These are phyloP conservation scores for Asteroscopus sphinx DNA, from an alignment of 2,888 invertebrate species.

Conservation along the genomic window DNA sequence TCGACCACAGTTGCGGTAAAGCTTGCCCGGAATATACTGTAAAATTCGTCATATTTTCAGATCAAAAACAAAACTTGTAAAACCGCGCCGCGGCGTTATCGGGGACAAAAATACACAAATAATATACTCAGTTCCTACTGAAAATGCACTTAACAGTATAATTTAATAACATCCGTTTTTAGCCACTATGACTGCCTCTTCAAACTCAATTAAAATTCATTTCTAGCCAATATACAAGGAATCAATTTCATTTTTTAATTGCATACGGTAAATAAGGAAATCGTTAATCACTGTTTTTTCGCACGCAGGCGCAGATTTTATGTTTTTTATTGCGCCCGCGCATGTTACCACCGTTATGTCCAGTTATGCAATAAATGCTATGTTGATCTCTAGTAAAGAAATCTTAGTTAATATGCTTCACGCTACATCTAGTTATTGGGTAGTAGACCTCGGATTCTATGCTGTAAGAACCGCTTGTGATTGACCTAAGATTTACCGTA, in stretches of 20 bases:
- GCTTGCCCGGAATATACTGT: too few species aligned
- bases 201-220: slow-evolving; percentile 14
- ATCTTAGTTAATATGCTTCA: slow-evolving; percentile 51
- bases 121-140: too few species aligned
- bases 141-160: not conserved
- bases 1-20: too few species aligned
- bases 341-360: slow-evolving; percentile 52
- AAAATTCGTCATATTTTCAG: too few species aligned
- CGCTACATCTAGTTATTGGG: slow-evolving; percentile 46
- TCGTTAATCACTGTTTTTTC: slow-evolving; percentile 29
- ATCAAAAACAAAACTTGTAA: too few species aligned
- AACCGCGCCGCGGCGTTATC: too few species aligned
- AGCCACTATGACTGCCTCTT: not conserved
- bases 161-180: slow-evolving; percentile 17
- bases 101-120: too few species aligned
- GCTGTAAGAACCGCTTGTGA: slow-evolving; percentile 34
- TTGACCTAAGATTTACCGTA: slow-evolving; percentile 18
- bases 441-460: slow-evolving; percentile 15
- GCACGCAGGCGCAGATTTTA: slow-evolving; percentile 36
- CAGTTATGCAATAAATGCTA: slow-evolving; percentile 56
- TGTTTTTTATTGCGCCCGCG: slow-evolving; percentile 37
- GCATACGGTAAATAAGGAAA: slow-evolving; percentile 53
- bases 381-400: slow-evolving; percentile 46
- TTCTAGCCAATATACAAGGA: slow-evolving; percentile 21
- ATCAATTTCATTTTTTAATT: slow-evolving; percentile 40